Conservation (phyloP, 2,888 invertebrate species). For the Heliconius cydno region DNA sequence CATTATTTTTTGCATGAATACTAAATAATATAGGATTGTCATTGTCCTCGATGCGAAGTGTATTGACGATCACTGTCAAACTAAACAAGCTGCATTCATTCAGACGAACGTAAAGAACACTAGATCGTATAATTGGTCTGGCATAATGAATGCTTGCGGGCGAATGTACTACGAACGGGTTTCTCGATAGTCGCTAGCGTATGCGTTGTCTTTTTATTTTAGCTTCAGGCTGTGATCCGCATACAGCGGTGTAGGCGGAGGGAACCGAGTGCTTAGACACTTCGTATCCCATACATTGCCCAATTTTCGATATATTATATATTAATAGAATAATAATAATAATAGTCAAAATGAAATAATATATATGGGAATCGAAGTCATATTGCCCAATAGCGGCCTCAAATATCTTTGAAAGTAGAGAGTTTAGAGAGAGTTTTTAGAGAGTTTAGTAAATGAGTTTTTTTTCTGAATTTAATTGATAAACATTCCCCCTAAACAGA, state of each 20-base stretch:
- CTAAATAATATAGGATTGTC: conserved; percentile 10
- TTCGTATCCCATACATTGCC: too few species aligned
- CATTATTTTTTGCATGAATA: conserved; percentile 1
- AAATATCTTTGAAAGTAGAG: too few species aligned
- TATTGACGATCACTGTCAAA: conserved; percentile 28
- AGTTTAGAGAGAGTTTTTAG: too few species aligned
- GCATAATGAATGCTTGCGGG: conserved; percentile 44
- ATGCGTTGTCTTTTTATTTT: not conserved
- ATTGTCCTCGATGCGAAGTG: not conserved
- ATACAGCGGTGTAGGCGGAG: not conserved
- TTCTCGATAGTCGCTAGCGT: conserved; percentile 4
- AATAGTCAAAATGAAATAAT: too few species aligned
- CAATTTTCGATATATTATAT: too few species aligned
- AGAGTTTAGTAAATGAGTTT: too few species aligned
- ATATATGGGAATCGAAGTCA: too few species aligned
- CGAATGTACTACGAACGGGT: conserved; percentile 4
- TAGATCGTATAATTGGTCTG: conserved; percentile 45
- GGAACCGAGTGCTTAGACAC: too few species aligned
- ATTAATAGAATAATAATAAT: too few species aligned
- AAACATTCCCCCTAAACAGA: too few species aligned
- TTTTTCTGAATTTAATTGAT: too few species aligned
- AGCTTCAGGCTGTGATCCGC: not conserved
- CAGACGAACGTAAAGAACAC: conserved; percentile 34
- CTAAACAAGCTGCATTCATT: conserved; percentile 41
- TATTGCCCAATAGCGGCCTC: too few species aligned